phyloP scores from a whole-genome alignment of 2,113 vertebrate genomes.

The Pangasianodon gigas region DNA sequence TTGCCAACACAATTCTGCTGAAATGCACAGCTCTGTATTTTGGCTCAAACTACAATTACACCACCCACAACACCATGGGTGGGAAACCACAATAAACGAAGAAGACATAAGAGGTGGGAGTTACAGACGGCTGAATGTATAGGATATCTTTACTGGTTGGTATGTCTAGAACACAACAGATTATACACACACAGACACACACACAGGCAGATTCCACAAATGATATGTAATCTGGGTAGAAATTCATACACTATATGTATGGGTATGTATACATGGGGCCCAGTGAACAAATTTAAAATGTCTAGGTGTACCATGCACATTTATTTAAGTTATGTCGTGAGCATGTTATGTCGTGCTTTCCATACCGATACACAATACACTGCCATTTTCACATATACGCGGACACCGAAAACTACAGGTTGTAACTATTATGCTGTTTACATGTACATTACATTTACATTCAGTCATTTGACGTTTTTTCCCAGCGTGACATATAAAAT shows the following conservation, averaged over 20 bases:
- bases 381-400: background rate
- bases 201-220: background rate
- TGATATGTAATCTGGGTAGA: background rate
- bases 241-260: background rate
- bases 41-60: background rate
- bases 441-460: background rate
- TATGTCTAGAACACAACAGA: background rate
- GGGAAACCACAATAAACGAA: background rate
- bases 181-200: background rate
- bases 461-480: background rate
- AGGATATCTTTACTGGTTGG: background rate
- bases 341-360: background rate
- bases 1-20: background rate
- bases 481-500: too few relatives aligned
- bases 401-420: background rate
- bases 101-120: background rate
- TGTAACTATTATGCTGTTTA: too few relatives aligned
- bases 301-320: background rate
- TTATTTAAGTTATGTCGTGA: background rate
- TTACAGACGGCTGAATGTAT: background rate
- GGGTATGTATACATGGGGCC: background rate
- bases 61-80: background rate
- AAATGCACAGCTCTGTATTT: background rate
- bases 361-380: background rate
- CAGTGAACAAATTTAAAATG: background rate